A percentile compares a stretch with the other conserved stretches of the same genome.
phyloP scores from a whole-genome alignment of 2,888 invertebrate genomes.

The Venustoraphidia nigricollis region DNA sequence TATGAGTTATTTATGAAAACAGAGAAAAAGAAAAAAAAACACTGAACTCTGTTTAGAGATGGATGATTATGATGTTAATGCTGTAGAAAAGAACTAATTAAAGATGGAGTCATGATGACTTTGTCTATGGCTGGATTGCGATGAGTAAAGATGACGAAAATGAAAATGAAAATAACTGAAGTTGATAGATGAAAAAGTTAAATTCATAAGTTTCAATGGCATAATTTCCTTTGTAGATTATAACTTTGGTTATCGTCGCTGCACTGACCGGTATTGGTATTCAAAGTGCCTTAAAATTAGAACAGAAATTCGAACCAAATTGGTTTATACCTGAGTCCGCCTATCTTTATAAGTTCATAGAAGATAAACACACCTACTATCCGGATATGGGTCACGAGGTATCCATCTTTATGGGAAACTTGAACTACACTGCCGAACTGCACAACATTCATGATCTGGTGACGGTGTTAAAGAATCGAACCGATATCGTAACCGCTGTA shows the following conservation, averaged over 20 bases:
- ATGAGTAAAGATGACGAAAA: too few relatives aligned
- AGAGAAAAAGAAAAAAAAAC: too few relatives aligned
- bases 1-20: too few relatives aligned
- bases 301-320: constrained; percentile 63
- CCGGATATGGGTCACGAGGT: constrained; percentile 49
- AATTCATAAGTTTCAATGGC: constrained; percentile 5
- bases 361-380: constrained; percentile 40
- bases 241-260: constrained; percentile 41
- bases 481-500: constrained; percentile 35
- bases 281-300: constrained; percentile 42
- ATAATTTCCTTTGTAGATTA: constrained; percentile 27
- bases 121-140: too few relatives aligned
- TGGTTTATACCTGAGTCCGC: constrained; percentile 65
- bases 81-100: too few relatives aligned
- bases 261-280: constrained; percentile 42
- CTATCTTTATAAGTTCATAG: constrained; percentile 45
- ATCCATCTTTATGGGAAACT: constrained; percentile 46
- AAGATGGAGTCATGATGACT: too few relatives aligned
- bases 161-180: too few relatives aligned
- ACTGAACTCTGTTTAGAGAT: too few relatives aligned
- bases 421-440: constrained; percentile 49
- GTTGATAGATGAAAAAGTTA: neutral
- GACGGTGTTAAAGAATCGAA: constrained; percentile 32
- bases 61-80: too few relatives aligned
- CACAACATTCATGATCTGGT: constrained; percentile 37